Evolutionary conservation across 2,797 vertebrate genomes (phyloP), one percentile per base, ranked within the genome.

Genomic region (Hypotaenidia philippensis): DNA sequence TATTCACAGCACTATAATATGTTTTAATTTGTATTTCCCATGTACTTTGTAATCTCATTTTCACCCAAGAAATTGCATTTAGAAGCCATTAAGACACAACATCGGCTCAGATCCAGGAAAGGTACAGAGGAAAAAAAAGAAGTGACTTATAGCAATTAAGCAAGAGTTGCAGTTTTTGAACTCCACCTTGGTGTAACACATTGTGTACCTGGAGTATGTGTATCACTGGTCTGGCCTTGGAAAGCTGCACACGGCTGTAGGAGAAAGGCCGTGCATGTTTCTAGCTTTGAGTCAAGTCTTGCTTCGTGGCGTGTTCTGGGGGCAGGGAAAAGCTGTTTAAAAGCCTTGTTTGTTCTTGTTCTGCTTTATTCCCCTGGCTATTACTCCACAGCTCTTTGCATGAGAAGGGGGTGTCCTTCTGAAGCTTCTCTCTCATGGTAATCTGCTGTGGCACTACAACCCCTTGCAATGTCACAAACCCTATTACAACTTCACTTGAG

Each of bases 41-140:
- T 65, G 18, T 78, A 80, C 36, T 16, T 81, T 86, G 31, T 65
- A 84, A 92, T 76, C 59, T 83, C 56, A 70, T 94, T 97, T 94
- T 61, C 66, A 82, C 38, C 25, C 45, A 84, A 86, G 63, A 79
- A 86, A 88, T 88, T 92, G 59, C 11, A 13, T 95, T 94, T 90
- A 45, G 50, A 72, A 92, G 34, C 22, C 20, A 36, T 93, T 94
- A 53, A 79, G 65, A 83, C 70, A 36, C 16, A 63, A 23, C 32
- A 17, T 29, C 69, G 69, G 55, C 83, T 85, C 18, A 56, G 23
- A 50, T 19, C 65, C 8, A 56, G 65, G 76, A 76, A 83, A 83
- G 72, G 41, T 85, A 63, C 70, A 70, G 52, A 68, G 40, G 34
- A 34, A 66, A 60, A 52, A 27, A 21, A 61, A 47, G 31, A 53